A percentile compares a stretch with the other conserved stretches of the same genome.
These are phyloP conservation scores for Theonella swinhoei DNA, from an alignment of 37 sponge, comb jelly and placozoan species.

Conservation along the genomic window DNA sequence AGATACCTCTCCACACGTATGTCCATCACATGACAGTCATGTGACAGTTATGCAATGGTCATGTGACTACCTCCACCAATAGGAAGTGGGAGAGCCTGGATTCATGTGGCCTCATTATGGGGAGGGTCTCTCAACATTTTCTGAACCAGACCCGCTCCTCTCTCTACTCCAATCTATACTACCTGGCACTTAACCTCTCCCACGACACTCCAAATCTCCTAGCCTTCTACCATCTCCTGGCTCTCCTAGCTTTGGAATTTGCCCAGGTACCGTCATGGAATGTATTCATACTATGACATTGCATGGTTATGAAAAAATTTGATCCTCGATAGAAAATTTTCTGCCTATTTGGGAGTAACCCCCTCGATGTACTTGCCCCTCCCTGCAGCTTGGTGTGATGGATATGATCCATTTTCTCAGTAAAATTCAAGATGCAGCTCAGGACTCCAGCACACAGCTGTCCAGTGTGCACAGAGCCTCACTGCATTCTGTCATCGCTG, in stretches of 20 bases:
- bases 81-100: constrained; percentile 52
- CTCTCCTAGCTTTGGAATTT: constrained; percentile 48
- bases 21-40: not conserved
- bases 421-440: constrained; percentile 35
- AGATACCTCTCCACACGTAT: constrained; percentile 60
- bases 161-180: constrained; percentile 20
- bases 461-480: not conserved
- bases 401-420: constrained; percentile 23
- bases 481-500: constrained; percentile 36
- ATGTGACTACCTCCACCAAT: not conserved
- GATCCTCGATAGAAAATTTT: not conserved
- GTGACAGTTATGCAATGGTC: no score
- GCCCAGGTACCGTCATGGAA: no score
- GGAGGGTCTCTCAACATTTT: constrained; percentile 43
- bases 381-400: constrained; percentile 8
- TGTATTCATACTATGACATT: not conserved
- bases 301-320: not conserved
- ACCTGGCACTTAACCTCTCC: constrained; percentile 25
- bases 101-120: constrained; percentile 10
- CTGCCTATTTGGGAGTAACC: not conserved
- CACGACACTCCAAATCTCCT: constrained; percentile 13
- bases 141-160: constrained; percentile 16
- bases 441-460: not conserved
- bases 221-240: constrained; percentile 52
- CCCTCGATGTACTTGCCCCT: not conserved